These are phyloP conservation scores for Drosophila lacicola DNA, from an alignment of 2,888 invertebrate species.

Conservation along the genomic window DNA sequence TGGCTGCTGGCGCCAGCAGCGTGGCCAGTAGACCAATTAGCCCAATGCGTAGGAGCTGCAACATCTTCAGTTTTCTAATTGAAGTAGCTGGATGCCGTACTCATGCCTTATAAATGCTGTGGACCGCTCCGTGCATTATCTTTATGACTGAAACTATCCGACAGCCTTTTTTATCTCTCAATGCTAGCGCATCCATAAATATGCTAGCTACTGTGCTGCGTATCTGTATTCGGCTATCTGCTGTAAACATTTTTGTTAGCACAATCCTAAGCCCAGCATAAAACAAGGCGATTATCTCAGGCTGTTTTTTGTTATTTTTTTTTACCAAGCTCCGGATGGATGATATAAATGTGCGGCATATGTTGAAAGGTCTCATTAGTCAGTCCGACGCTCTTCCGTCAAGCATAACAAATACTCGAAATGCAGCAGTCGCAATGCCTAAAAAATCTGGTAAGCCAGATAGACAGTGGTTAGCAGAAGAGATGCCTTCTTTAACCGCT, in stretches of 20 bases:
- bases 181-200: slow-evolving; percentile 61
- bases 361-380: slow-evolving; percentile 39
- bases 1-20: slow-evolving; percentile 16
- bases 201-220: slow-evolving; percentile 43
- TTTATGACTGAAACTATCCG: slow-evolving; percentile 40
- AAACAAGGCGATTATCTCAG: slow-evolving; percentile 28
- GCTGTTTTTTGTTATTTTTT: background rate
- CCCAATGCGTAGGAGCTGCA: slow-evolving; percentile 24
- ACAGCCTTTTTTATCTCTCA: slow-evolving; percentile 56
- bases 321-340: background rate
- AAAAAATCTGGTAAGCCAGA: slow-evolving; percentile 55
- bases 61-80: slow-evolving; percentile 53
- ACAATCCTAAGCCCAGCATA: slow-evolving; percentile 38
- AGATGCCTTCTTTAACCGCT: background rate
- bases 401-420: slow-evolving; percentile 9
- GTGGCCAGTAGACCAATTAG: slow-evolving; percentile 36
- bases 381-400: slow-evolving; percentile 10
- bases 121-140: slow-evolving; percentile 39
- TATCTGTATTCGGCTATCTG: slow-evolving; percentile 9
- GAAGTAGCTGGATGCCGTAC: slow-evolving; percentile 22
- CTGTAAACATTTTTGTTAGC: slow-evolving; percentile 16
- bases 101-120: slow-evolving; percentile 63
- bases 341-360: slow-evolving; percentile 58
- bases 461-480: no score
- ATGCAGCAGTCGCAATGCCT: slow-evolving; percentile 42